Evolutionary conservation across 2,797 vertebrate genomes (phyloP), one percentile per base, ranked within the genome.

Genomic region (Siniperca scherzeri): DNA sequence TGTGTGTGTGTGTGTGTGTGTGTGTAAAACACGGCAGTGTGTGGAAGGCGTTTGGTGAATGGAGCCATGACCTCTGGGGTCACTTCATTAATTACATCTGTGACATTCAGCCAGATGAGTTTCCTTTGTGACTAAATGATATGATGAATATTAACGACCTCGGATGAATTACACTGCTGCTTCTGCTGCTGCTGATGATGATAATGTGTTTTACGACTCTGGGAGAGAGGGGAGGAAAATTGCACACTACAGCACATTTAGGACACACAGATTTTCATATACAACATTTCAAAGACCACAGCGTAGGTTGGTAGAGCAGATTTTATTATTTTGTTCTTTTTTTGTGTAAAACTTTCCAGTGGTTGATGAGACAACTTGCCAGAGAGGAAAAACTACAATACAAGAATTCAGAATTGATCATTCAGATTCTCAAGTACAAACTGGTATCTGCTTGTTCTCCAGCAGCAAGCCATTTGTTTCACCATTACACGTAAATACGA

Each of bases 21-120:
- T 90, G 82, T 90, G 83, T 81, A 65, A 83, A 81, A 88, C 82
- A 90, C 27, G 44, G 62, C 67, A 61, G 61, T 87, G 91, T 85
- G 92, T 90, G 90, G 90, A 95, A 96, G 93, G 94, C 87, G 91
- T 95, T 96, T 95, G 95, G 93, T 94, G 95, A 96, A 94, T 95
- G 88, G 92, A 93, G 89, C 91, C 92, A 59, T 95, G 95, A 95
- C 94, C 94, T 93, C 93, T 91, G 87, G 94, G 94, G 95, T 95
- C 94, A 95, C 94, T 95, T 96, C 95, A 96, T 96, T 96, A 96
- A 97, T 97, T 97, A 96, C 96, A 96, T 95, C 94, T 95, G 94
- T 96, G 96, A 97, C 96, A 96, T 96, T 96, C 95, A 96, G 95
- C 94, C 95, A 96, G 95, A 96, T 96, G 95, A 96, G 95, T 96